phyloP scores from a whole-genome alignment of 35 echinoderm and acorn worm species.

The Chiridota heheva region DNA sequence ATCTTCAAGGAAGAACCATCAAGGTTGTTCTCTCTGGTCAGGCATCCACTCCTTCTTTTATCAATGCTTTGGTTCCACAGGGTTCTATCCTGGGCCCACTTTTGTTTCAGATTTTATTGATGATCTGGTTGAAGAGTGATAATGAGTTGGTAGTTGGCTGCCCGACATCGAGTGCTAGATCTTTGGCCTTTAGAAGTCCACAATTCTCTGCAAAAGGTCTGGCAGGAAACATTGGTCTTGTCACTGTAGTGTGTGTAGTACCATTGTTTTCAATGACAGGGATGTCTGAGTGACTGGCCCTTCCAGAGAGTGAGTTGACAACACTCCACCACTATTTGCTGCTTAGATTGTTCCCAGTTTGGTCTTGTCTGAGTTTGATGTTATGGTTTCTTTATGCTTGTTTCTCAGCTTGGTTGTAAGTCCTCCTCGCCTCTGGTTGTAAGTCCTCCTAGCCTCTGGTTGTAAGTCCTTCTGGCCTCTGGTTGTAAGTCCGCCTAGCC shows the following conservation, averaged over 20 bases:
- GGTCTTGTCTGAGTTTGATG: constrained; percentile 1
- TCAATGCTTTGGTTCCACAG: too few species aligned
- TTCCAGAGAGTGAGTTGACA: constrained; percentile 36
- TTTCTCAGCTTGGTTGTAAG: constrained; percentile 53
- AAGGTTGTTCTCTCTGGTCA: too few species aligned
- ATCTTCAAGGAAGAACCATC: too few species aligned
- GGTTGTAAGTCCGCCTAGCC: too few species aligned
- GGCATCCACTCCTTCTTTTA: too few species aligned
- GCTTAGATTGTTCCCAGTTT: constrained; percentile 17
- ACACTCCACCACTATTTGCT: constrained; percentile 31
- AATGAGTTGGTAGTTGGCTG: too few species aligned
- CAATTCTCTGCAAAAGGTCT: constrained; percentile 51
- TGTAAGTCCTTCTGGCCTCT: too few species aligned
- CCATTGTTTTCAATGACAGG: constrained; percentile 15
- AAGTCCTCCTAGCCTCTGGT: too few species aligned
- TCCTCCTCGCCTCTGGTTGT: too few species aligned
- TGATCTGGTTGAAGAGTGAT: too few species aligned
- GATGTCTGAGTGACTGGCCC: constrained; percentile 12
- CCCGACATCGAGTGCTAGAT: constrained; percentile 23
- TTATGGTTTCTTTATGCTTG: background rate
- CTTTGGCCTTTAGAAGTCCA: constrained; percentile 18
- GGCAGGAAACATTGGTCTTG: constrained; percentile 19
- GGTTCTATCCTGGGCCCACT: too few species aligned
- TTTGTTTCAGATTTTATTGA: too few species aligned
- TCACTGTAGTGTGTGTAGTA: constrained; percentile 12